phyloP scores from a whole-genome alignment of 2,888 invertebrate genomes.

The Alloplasta piceator region DNA sequence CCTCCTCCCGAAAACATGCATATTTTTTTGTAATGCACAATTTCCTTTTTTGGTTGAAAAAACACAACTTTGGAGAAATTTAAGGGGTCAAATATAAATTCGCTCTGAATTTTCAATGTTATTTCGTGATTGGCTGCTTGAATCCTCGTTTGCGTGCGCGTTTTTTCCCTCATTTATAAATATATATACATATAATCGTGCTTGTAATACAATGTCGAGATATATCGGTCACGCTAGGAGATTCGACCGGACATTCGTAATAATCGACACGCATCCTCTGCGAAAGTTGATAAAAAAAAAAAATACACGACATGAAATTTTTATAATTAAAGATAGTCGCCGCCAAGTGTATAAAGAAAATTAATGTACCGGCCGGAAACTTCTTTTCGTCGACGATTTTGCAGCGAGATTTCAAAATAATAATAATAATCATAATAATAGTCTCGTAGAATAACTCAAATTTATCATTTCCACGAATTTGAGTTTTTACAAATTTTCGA shows the following conservation, averaged over 20 bases:
- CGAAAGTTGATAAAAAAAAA: background rate
- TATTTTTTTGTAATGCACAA: background rate
- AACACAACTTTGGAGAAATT: background rate
- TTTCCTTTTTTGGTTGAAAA: background rate
- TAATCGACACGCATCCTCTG: constrained; percentile 32
- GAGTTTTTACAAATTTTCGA: background rate
- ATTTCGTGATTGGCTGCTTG: background rate
- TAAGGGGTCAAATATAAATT: background rate
- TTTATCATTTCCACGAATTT: constrained; percentile 1
- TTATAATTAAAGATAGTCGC: background rate
- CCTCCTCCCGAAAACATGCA: constrained; percentile 56
- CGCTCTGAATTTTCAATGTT: background rate
- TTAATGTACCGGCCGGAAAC: constrained; percentile 6
- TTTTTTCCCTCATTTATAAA: constrained; percentile 12
- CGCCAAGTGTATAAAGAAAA: constrained; percentile 4
- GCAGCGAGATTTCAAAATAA: constrained; percentile 44
- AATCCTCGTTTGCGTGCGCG: background rate
- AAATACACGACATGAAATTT: constrained; percentile 16
- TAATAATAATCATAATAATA: background rate
- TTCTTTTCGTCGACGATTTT: constrained; percentile 39
- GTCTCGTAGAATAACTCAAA: constrained; percentile 3
- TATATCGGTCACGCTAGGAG: constrained; percentile 28
- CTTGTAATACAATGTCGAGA: constrained; percentile 7
- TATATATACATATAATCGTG: background rate
- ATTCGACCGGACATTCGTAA: constrained; percentile 54